Percentiles rank a stretch among this genome's conserved stretches.
Evolutionary conservation across 2,797 vertebrate genomes (phyloP).

Genomic region (Acanthurus tractus): DNA sequence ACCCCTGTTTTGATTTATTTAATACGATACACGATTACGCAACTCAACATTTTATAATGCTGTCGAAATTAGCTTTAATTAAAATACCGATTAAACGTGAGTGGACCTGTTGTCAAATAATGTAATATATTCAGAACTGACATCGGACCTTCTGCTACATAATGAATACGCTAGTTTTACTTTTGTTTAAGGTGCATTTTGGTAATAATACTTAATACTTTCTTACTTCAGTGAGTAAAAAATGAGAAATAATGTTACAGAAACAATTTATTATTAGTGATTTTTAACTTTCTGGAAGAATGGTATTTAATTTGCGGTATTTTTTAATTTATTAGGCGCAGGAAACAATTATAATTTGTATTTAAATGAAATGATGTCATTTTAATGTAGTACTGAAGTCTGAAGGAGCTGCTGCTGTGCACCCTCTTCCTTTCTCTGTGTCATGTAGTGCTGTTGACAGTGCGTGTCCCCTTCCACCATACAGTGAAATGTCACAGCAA

Average conservation of each 20-base stretch:
- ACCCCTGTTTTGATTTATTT: neutral
- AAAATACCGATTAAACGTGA: neutral
- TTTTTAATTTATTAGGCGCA: slow-evolving; percentile 7
- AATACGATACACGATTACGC: neutral
- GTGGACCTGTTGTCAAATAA: slow-evolving; percentile 9
- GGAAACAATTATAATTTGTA: slow-evolving; percentile 1
- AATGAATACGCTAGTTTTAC: neutral
- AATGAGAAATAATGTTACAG: slow-evolving; percentile 3
- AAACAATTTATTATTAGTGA: neutral
- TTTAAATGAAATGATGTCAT: slow-evolving; percentile 22
- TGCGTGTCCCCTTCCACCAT: slow-evolving; percentile 67
- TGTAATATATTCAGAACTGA: neutral
- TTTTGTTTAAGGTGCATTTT: neutral
- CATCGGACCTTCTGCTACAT: neutral
- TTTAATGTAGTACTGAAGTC: slow-evolving; percentile 28
- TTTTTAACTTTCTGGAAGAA: neutral
- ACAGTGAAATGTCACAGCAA: slow-evolving; percentile 83
- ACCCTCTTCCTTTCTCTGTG: slow-evolving; percentile 37
- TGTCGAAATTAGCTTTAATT: neutral
- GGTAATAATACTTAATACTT: neutral
- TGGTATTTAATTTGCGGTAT: slow-evolving; percentile 19
- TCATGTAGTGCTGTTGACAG: slow-evolving; percentile 68
- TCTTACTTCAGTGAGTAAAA: neutral
- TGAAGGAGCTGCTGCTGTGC: slow-evolving; percentile 35
- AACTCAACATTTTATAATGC: neutral